Evolutionary conservation across 2,888 invertebrate genomes (phyloP).

Genomic region (Theretra japonica): DNA sequence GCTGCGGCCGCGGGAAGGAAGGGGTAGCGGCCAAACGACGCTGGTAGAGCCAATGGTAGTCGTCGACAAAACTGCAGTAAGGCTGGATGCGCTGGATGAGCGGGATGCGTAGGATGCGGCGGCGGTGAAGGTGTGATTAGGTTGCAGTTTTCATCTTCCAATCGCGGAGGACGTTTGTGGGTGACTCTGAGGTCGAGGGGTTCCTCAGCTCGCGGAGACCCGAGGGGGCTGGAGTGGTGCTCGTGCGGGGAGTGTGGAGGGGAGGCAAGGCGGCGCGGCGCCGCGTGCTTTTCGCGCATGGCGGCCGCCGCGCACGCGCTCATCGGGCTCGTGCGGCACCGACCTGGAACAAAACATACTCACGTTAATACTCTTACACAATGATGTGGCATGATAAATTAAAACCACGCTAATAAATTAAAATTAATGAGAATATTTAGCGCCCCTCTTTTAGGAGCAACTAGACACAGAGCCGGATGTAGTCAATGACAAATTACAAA

Average conservation of each 20-base stretch:
- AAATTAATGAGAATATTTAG: background rate
- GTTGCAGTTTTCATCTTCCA: constrained; percentile 95
- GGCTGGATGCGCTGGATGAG: constrained; percentile 77
- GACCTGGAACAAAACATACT: constrained; percentile 71
- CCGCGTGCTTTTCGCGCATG: constrained; percentile 95
- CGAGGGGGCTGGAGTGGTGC: constrained; percentile 80
- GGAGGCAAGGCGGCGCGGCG: constrained; percentile 93
- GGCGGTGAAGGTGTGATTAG: constrained; percentile 87
- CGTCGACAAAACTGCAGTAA: constrained; percentile 78
- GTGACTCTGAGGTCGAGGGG: constrained; percentile 95
- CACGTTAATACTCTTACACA: constrained; percentile 33
- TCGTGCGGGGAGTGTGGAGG: constrained; percentile 77
- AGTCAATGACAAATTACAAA: constrained; percentile 13
- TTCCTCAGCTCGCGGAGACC: constrained; percentile 86
- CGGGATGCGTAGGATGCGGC: constrained; percentile 83
- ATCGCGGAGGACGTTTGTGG: constrained; percentile 89
- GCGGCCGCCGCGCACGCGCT: constrained; percentile 89
- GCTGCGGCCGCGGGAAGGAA: constrained; percentile 81
- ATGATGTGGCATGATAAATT: background rate
- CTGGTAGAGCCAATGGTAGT: constrained; percentile 76
- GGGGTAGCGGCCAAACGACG: constrained; percentile 79
- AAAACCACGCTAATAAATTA: background rate
- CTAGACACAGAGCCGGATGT: background rate
- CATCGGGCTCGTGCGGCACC: constrained; percentile 87
- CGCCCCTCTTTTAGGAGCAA: constrained; percentile 2